A percentile compares a stretch with the other conserved stretches of the same genome.
Conservation (phyloP, 2,888 invertebrate species). For the Eucera pruinosa region DNA sequence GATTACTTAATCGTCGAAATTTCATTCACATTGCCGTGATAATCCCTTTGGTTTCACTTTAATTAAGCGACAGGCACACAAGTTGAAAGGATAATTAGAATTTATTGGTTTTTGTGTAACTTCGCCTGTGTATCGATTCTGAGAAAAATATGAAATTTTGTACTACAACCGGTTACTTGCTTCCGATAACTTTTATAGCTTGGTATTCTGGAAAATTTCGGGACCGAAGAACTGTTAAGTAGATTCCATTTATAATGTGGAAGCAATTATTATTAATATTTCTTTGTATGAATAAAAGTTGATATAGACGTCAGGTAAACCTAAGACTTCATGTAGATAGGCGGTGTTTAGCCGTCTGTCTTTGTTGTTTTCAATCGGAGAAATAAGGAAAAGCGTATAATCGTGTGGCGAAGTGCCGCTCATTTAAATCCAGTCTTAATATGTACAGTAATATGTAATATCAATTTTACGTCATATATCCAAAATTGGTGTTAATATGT, state of each 20-base stretch:
- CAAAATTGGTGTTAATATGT: too few relatives aligned
- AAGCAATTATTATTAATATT: too few relatives aligned
- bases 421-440: too few relatives aligned
- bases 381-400: too few relatives aligned
- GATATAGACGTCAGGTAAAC: too few relatives aligned
- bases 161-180: background rate
- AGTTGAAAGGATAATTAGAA: conserved; percentile 39
- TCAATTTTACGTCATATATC: too few relatives aligned
- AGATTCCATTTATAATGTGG: background rate
- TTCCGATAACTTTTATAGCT: background rate
- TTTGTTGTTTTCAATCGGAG: too few relatives aligned
- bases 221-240: background rate
- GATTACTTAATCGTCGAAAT: conserved; percentile 31
- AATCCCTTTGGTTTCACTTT: conserved; percentile 33
- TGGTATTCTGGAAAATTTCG: background rate
- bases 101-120: conserved; percentile 37
- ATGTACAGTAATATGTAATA: too few relatives aligned
- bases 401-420: too few relatives aligned
- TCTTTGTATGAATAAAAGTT: too few relatives aligned
- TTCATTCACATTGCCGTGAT: conserved; percentile 20
- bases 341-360: too few relatives aligned
- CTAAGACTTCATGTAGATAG: too few relatives aligned
- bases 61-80: conserved; percentile 30
- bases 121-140: conserved; percentile 16
- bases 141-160: background rate